phyloP scores from a whole-genome alignment of 2,888 invertebrate species.

The Pteria penguin region DNA sequence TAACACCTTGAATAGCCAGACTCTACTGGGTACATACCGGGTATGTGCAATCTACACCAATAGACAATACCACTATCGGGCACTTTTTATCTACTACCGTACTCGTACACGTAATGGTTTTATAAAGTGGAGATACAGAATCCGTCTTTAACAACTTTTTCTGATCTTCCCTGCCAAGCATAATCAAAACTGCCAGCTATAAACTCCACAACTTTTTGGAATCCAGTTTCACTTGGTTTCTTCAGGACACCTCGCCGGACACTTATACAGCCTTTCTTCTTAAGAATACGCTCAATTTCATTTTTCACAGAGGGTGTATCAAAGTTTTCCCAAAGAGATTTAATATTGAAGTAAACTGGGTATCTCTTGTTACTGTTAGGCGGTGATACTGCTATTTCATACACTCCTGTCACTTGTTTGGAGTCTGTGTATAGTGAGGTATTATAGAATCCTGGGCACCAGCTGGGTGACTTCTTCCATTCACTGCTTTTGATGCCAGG shows the following conservation, averaged over 20 bases:
- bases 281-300: constrained; percentile 48
- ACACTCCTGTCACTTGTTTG: constrained; percentile 40
- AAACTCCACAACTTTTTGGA: constrained; percentile 35
- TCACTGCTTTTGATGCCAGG: constrained; percentile 14
- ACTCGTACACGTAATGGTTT: too few relatives aligned
- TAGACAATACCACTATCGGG: too few relatives aligned
- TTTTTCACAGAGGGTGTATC: constrained; percentile 26
- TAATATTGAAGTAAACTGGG: constrained; percentile 46
- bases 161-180: constrained; percentile 53
- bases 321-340: constrained; percentile 45
- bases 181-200: constrained; percentile 56
- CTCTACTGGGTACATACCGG: too few relatives aligned
- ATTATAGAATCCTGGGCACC: constrained; percentile 44
- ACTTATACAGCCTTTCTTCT: constrained; percentile 47
- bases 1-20: too few relatives aligned
- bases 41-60: too few relatives aligned
- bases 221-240: constrained; percentile 12
- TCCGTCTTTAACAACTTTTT: constrained; percentile 29
- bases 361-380: constrained; percentile 51
- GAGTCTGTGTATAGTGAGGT: constrained; percentile 40
- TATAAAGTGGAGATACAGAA: constrained; percentile 34
- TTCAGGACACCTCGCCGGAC: constrained; percentile 47
- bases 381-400: constrained; percentile 54
- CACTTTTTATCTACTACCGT: too few relatives aligned
- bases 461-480: constrained; percentile 24